Evolutionary conservation across 2,113 vertebrate genomes (phyloP).

Genomic region (Martes martes): DNA sequence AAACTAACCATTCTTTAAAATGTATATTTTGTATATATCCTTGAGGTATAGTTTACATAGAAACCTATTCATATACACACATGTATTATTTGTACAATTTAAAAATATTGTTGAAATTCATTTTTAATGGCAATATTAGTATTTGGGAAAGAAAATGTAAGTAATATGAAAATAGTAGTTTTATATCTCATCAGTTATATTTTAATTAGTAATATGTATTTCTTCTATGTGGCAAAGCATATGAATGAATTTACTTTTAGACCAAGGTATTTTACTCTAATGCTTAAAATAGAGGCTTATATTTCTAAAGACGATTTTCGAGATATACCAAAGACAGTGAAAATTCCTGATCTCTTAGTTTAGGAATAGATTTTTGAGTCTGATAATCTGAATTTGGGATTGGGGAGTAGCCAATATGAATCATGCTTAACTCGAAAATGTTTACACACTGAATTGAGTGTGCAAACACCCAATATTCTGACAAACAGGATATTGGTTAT

Average conservation of each 20-base stretch:
- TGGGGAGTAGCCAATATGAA: background rate
- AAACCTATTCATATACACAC: background rate
- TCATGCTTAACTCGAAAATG: background rate
- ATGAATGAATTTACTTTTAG: background rate
- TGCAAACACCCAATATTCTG: too few species aligned
- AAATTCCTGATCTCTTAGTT: background rate
- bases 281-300: background rate
- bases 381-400: background rate
- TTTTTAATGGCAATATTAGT: background rate
- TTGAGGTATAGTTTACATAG: background rate
- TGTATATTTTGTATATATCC: background rate
- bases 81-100: background rate
- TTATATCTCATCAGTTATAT: background rate
- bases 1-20: background rate
- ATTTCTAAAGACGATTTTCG: background rate
- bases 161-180: background rate
- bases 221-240: background rate
- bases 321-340: background rate
- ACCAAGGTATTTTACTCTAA: background rate
- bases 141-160: background rate
- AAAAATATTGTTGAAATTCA: conserved; percentile 6
- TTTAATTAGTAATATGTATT: background rate
- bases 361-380: background rate
- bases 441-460: background rate
- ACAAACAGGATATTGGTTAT: background rate